Percentiles rank a stretch among this genome's conserved stretches.
Conservation (phyloP, 2,113 vertebrate genomes). For the Natator depressus region DNA sequence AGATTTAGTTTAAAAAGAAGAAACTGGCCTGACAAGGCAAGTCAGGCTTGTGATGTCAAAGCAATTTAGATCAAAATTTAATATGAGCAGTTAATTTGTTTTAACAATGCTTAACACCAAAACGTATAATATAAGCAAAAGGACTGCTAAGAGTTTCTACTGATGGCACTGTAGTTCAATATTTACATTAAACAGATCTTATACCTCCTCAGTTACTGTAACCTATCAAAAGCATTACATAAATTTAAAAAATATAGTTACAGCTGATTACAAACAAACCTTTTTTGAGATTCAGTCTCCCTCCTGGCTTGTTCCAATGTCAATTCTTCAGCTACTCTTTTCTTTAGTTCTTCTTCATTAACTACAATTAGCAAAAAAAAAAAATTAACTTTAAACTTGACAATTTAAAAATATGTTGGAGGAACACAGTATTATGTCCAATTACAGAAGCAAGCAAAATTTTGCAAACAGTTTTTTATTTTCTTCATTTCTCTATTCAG, state of each 20-base stretch:
- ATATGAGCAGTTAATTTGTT: not conserved
- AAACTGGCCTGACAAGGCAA: not conserved
- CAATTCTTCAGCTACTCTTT: conserved; percentile 83
- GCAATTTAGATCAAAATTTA: conserved; percentile 3
- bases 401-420: not conserved
- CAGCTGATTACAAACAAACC: conserved; percentile 69
- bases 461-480: not conserved
- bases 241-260: not conserved
- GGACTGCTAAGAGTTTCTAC: not conserved
- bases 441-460: not conserved
- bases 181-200: not conserved
- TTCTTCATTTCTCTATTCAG: not conserved
- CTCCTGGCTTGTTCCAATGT: conserved; percentile 80
- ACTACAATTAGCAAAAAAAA: conserved; percentile 67
- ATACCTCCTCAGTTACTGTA: not conserved
- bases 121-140: not conserved
- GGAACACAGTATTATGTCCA: not conserved
- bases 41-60: not conserved
- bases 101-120: not conserved
- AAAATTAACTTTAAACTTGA: not conserved
- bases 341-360: conserved; percentile 84
- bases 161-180: not conserved
- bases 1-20: not conserved
- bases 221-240: not conserved
- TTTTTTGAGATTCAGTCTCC: conserved; percentile 80